These are phyloP conservation scores for Muntiacus reevesi DNA, from an alignment of 2,113 vertebrate species.

Conservation along the genomic window DNA sequence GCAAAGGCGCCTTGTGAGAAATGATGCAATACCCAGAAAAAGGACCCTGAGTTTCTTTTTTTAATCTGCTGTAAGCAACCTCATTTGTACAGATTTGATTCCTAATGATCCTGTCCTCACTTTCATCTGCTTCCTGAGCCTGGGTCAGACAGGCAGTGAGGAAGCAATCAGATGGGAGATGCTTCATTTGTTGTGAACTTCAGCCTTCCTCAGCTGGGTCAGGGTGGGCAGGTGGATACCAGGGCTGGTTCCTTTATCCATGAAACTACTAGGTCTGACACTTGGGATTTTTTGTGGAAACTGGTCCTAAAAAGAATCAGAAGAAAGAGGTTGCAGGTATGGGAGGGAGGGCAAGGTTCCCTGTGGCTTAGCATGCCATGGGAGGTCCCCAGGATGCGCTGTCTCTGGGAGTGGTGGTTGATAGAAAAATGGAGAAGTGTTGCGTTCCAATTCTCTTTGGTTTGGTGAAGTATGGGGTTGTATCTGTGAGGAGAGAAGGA, in stretches of 20 bases:
- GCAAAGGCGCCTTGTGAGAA: neutral
- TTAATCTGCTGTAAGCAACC: neutral
- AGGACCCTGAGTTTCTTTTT: neutral
- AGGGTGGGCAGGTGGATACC: neutral
- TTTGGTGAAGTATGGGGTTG: neutral
- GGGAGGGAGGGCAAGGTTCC: neutral
- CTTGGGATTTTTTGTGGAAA: neutral
- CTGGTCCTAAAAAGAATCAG: neutral
- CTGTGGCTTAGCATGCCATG: neutral
- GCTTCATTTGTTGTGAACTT: neutral
- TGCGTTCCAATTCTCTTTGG: neutral
- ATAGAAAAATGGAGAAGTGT: neutral
- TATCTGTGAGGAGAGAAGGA: neutral
- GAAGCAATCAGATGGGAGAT: neutral
- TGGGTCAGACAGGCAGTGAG: neutral
- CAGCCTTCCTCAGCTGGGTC: neutral
- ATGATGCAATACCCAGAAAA: neutral
- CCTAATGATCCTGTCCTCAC: neutral
- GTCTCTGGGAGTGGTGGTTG: neutral
- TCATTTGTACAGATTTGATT: slow-evolving; percentile 20
- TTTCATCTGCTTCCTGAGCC: neutral
- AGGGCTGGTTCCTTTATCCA: neutral
- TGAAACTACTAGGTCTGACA: neutral
- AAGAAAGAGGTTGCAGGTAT: neutral
- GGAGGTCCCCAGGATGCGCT: too few relatives aligned